Percentiles rank a stretch among this genome's conserved stretches.
Evolutionary conservation across 35 echinoderm and acorn worm genomes (phyloP).

Genomic region (Apostichopus parvimensis): DNA sequence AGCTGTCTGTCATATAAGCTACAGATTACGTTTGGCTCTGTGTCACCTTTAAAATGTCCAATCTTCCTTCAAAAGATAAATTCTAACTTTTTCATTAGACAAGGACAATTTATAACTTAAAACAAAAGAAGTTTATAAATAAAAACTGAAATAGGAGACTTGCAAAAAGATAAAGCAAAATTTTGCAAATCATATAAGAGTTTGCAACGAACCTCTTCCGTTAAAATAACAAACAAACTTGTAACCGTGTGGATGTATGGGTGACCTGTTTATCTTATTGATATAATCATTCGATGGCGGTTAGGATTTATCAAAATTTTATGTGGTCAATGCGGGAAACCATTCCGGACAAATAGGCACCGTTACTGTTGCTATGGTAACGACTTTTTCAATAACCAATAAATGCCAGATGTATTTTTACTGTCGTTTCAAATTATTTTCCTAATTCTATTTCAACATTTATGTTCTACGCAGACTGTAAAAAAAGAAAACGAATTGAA

Average conservation of each 20-base stretch:
- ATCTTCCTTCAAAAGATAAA: too few species aligned
- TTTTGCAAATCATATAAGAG: background rate
- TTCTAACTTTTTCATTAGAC: too few species aligned
- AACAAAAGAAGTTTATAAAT: too few species aligned
- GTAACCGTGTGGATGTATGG: background rate
- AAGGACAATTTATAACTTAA: too few species aligned
- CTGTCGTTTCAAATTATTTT: background rate
- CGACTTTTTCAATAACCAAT: background rate
- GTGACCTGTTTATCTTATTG: background rate
- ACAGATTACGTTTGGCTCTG: too few species aligned
- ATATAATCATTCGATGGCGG: background rate
- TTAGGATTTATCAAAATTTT: slow-evolving; percentile 13
- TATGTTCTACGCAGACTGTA: too few species aligned
- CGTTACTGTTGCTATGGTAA: background rate
- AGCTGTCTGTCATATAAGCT: too few species aligned
- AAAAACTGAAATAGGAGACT: too few species aligned
- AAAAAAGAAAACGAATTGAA: too few species aligned
- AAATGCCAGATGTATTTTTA: background rate
- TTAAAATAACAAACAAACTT: slow-evolving; percentile 6
- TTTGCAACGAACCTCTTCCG: background rate
- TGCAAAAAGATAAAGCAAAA: background rate
- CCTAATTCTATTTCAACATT: too few species aligned
- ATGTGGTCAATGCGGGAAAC: slow-evolving; percentile 44
- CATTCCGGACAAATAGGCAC: background rate
- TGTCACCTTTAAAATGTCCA: too few species aligned